Evolutionary conservation across 1,140 invertebrate species (phyloP).

Genomic region (Kradibia gibbosae): DNA sequence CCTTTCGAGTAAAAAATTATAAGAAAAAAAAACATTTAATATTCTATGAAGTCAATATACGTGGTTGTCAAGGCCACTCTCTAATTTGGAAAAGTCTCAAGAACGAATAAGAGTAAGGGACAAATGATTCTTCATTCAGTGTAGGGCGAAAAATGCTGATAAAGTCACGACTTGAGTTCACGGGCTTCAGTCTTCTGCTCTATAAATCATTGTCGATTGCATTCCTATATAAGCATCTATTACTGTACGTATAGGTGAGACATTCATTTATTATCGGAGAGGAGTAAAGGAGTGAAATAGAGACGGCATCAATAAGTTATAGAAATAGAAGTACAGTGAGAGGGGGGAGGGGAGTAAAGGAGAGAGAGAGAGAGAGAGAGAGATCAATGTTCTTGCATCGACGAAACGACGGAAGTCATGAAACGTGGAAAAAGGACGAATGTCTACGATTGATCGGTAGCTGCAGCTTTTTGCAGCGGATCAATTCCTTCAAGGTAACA

Average conservation of each 20-base stretch:
- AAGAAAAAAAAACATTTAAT: too few relatives aligned
- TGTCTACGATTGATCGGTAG: neutral
- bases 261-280: slow-evolving; percentile 65
- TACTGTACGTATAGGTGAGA: slow-evolving; percentile 61
- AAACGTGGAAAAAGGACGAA: slow-evolving; percentile 2
- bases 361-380: slow-evolving; percentile 50
- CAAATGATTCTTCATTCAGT: slow-evolving; percentile 27
- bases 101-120: neutral
- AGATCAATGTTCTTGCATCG: slow-evolving; percentile 52
- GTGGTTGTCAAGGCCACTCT: neutral
- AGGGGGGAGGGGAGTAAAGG: slow-evolving; percentile 35
- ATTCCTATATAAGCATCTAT: slow-evolving; percentile 63
- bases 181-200: slow-evolving; percentile 46
- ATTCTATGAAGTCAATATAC: neutral
- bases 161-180: slow-evolving; percentile 48
- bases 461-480: neutral
- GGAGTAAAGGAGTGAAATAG: slow-evolving; percentile 49
- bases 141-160: slow-evolving; percentile 51
- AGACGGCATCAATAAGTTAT: too few relatives aligned
- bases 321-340: too few relatives aligned
- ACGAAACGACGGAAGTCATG: neutral
- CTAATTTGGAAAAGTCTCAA: neutral
- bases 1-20: too few relatives aligned
- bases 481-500: neutral
- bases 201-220: slow-evolving; percentile 68